Evolutionary conservation across 2,888 invertebrate genomes (phyloP), one percentile per base, ranked within the genome.

Genomic region (Melanophora roralis): DNA sequence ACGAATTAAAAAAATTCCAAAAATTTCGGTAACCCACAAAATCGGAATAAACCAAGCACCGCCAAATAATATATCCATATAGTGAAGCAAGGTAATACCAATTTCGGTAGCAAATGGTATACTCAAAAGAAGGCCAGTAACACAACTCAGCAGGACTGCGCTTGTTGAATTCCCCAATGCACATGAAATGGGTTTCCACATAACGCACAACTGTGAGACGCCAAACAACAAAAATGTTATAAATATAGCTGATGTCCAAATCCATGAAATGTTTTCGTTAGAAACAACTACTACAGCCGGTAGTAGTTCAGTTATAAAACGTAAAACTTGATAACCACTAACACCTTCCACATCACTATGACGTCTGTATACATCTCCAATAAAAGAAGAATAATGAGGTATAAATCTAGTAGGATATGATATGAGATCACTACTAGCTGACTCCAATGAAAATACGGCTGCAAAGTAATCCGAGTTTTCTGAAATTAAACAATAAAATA

Each of bases 121-220:
- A n/a, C 97, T 96, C 43, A 96, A 89, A 8, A 96, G 92, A 76
- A 97, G 93, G 7, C 95, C 97, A 75, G 95, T 93, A 0, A 95
- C 94, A 84, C 97, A 97, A 84, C 95, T 97, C 89, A 80, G 92
- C 91, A 86, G 93, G 91, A n/a, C 94, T 90, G 89, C 95, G 93
- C 88, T 96, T 92, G 45, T 96, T 92, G 93, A 96, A 93, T 89
- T 88, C 1, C 89, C 90, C 62, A 97, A 92, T 2, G 96, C 96
- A 19, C 95, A 94, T 79, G 97, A 95, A 65, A 97, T 95, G 86
- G 96, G 96, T 87, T 97, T 96, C 97, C 97, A 97, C 86, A 97
- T 94, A 0, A 96, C 96, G 83, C 97, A 91, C 90, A 97, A 94
- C 85, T 97, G 97, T 4, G 95, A 96, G 75, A 97, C 92, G 1